Evolutionary conservation across 1,140 invertebrate species (phyloP), one percentile per base, ranked within the genome.

Genomic region (Platorchestia sp.): DNA sequence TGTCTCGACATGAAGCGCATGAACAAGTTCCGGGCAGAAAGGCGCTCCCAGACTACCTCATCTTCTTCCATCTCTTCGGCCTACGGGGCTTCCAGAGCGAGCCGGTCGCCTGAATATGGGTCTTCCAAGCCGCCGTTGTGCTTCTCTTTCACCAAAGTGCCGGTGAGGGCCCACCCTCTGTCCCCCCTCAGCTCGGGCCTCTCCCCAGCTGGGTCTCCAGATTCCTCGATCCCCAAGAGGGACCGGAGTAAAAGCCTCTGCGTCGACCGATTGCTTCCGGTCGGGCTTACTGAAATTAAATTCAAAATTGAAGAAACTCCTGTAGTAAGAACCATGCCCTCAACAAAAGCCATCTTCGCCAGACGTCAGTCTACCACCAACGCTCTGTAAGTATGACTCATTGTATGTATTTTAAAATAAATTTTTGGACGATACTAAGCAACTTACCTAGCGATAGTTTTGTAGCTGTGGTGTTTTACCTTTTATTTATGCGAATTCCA

Each of bases 1-100:
- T 93, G 91, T n/a, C 91, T 93, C 91, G 91, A 93, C 47, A 93
- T 93, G 91, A 93, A 93, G 44, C 91, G 45, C 40, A 93, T 93
- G 91, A 93, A 47, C 91, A 93, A 93, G n/a, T 93, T 93, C 40
- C 43, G 91, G 19, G 45, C 91, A 44, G 91, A 93, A 3, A 45
- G 44, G 36, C 91, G 91, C 27, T 45, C 91, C n/a, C 91, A 93
- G 44, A 44, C 43, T 93, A 45, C 45, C 40, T 47, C 91, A 44
- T 44, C 43, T 44, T 93, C 91, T 45, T 93, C 91, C 19, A 93
- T 93, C 36, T 93, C 91, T 47, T 47, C 91, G 10, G 91, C 91
- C 43, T 45, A 14, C 10, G 36, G 43, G 16, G 41, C 91, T 93
- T 93, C 91, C 36, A 93, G 45, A 47, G 41, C 45, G 91, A 1